phyloP scores from a whole-genome alignment of 2,113 vertebrate species.

The Tympanuchus pallidicinctus region DNA sequence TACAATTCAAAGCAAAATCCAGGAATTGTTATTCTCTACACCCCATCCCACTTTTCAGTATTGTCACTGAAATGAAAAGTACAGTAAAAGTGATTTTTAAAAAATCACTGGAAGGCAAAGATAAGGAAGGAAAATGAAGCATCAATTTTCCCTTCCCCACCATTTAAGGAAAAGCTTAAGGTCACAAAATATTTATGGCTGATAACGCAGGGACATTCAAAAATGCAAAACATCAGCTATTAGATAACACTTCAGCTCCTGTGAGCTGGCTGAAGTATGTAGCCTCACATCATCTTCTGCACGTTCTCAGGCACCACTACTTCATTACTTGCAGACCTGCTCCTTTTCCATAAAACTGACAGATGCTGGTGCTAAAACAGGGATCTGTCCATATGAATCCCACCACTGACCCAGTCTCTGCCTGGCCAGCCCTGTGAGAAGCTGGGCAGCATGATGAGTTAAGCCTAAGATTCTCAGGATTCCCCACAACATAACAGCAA shows the following conservation, averaged over 20 bases:
- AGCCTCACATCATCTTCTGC: not conserved
- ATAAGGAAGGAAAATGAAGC: not conserved
- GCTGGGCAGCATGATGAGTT: slow-evolving; percentile 75
- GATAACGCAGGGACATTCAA: not conserved
- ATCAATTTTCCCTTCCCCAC: not conserved
- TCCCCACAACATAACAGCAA: slow-evolving; percentile 91
- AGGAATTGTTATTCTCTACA: not conserved
- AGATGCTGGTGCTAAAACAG: slow-evolving; percentile 22
- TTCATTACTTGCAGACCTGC: slow-evolving; percentile 49
- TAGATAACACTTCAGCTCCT: not conserved
- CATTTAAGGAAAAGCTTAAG: not conserved
- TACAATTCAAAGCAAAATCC: not conserved
- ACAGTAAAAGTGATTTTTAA: not conserved
- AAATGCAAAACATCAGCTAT: not conserved
- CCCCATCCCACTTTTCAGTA: not conserved
- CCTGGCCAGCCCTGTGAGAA: slow-evolving; percentile 67
- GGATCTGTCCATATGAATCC: slow-evolving; percentile 37
- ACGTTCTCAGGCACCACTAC: slow-evolving; percentile 29
- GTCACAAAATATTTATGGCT: not conserved
- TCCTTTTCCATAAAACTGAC: slow-evolving; percentile 65
- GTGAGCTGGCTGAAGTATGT: not conserved
- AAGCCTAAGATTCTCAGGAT: slow-evolving; percentile 92
- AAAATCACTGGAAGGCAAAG: not conserved
- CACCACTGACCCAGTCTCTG: not conserved
- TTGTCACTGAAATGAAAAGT: not conserved